Evolutionary conservation across 30 jellyfish, hydroid and myxozoan genomes (phyloP).

Genomic region (Turritopsis dohrnii): DNA sequence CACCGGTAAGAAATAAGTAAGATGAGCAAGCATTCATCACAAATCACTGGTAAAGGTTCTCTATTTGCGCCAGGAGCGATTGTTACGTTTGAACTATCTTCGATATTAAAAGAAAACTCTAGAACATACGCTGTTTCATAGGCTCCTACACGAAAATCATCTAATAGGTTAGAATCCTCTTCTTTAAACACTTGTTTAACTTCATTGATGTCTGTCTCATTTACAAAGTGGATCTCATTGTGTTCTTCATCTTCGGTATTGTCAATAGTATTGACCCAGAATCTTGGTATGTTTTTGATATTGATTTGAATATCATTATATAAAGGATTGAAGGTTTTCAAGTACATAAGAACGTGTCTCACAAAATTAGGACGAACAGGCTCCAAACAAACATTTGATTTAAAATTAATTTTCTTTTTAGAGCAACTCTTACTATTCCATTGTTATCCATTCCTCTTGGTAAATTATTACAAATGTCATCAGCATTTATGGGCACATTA

Average conservation of each 20-base stretch:
- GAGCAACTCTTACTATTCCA: constrained; percentile 23
- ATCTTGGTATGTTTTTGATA: neutral
- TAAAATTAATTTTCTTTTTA: constrained; percentile 21
- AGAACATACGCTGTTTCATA: constrained; percentile 16
- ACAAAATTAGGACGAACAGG: constrained; percentile 21
- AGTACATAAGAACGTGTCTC: neutral
- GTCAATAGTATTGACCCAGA: constrained; percentile 7
- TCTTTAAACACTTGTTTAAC: constrained; percentile 2
- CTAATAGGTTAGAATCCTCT: constrained; percentile 22
- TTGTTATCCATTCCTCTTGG: constrained; percentile 38
- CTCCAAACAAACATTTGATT: constrained; percentile 24
- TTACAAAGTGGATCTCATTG: constrained; percentile 10
- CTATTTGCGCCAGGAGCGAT: constrained; percentile 21
- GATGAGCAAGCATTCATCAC: constrained; percentile 34
- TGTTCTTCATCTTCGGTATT: neutral
- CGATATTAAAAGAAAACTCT: neutral
- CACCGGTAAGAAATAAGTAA: constrained; percentile 19
- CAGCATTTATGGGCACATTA: constrained; percentile 30
- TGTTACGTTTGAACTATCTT: constrained; percentile 2
- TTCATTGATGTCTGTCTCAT: neutral
- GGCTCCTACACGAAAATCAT: constrained; percentile 15
- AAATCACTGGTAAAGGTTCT: constrained; percentile 18
- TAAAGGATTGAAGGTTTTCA: neutral
- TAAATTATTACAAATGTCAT: constrained; percentile 8
- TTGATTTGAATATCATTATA: constrained; percentile 4